Evolutionary conservation across 2,888 invertebrate genomes (phyloP).

Genomic region (Brassicogethes aeneus): DNA sequence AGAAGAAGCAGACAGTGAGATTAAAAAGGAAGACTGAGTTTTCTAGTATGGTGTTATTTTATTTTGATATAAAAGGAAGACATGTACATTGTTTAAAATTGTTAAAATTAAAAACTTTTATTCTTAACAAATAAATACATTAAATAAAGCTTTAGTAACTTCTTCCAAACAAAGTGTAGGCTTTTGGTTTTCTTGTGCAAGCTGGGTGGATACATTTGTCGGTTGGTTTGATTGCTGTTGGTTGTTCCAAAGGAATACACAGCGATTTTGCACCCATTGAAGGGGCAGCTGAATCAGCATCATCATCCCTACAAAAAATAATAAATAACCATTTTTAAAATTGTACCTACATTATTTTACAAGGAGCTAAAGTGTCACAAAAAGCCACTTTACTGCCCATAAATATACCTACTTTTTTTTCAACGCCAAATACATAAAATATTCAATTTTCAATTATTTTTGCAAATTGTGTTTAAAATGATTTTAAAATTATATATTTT

Average conservation of each 20-base stretch:
- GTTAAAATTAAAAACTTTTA: neutral
- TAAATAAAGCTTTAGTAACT: conserved; percentile 64
- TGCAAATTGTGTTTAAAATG: too few species aligned
- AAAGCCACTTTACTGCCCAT: too few species aligned
- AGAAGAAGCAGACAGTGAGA: neutral
- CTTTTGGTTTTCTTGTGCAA: conserved; percentile 72
- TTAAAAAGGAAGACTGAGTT: neutral
- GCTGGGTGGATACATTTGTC: conserved; percentile 82
- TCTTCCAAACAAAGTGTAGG: conserved; percentile 88
- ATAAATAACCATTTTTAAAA: neutral
- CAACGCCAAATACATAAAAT: too few species aligned
- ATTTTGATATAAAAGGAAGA: neutral
- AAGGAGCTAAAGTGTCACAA: too few species aligned
- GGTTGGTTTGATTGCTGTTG: conserved; percentile 48
- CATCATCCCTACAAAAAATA: conserved; percentile 51
- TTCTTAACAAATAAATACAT: neutral
- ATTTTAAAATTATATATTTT: too few species aligned
- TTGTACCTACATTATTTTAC: too few species aligned
- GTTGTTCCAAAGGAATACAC: conserved; percentile 94
- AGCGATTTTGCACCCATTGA: conserved; percentile 98
- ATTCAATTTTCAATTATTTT: too few species aligned
- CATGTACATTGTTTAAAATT: neutral
- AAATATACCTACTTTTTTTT: too few species aligned
- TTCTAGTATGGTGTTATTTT: conserved; percentile 2
- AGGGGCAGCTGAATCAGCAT: conserved; percentile 59